Conservation (phyloP, 2,113 vertebrate species). For the Acrocephalus kingi region DNA sequence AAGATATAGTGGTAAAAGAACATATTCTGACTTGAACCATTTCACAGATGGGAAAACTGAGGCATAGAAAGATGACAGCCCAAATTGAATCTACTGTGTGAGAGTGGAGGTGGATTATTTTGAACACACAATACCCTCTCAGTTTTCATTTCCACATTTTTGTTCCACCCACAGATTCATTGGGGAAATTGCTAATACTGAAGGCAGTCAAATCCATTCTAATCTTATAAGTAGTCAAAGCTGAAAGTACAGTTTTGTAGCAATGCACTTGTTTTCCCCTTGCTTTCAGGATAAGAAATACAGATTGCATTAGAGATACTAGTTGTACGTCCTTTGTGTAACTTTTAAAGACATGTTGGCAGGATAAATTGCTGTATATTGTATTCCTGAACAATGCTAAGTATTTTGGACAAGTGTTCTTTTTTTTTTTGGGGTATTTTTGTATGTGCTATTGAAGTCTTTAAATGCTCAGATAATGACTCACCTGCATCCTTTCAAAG, state of each 20-base stretch:
- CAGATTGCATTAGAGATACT: conserved; percentile 54
- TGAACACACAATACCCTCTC: conserved; percentile 50
- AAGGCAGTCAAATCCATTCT: conserved; percentile 52
- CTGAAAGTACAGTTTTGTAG: conserved; percentile 5
- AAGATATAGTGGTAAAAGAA: neutral
- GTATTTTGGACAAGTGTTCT: conserved; percentile 12
- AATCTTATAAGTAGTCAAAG: conserved; percentile 53
- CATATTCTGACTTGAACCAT: neutral
- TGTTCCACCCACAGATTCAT: conserved; percentile 53
- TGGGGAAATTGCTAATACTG: conserved; percentile 56
- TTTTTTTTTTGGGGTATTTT: conserved; percentile 1
- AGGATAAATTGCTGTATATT: conserved; percentile 32
- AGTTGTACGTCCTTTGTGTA: conserved; percentile 59
- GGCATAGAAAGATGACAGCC: neutral
- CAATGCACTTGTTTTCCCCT: conserved; percentile 52
- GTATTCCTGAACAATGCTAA: conserved; percentile 56
- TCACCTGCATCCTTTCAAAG: neutral
- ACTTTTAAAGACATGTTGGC: conserved; percentile 27
- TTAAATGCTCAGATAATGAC: neutral
- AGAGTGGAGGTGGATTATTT: conserved; percentile 5
- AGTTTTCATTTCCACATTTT: conserved; percentile 63
- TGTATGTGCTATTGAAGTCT: neutral
- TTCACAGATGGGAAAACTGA: neutral
- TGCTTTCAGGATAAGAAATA: conserved; percentile 41
- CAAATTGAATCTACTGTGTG: neutral